Base-by-base conservation (phyloP, 2,888 invertebrate genomes). In the Papilio protenor region DNA sequence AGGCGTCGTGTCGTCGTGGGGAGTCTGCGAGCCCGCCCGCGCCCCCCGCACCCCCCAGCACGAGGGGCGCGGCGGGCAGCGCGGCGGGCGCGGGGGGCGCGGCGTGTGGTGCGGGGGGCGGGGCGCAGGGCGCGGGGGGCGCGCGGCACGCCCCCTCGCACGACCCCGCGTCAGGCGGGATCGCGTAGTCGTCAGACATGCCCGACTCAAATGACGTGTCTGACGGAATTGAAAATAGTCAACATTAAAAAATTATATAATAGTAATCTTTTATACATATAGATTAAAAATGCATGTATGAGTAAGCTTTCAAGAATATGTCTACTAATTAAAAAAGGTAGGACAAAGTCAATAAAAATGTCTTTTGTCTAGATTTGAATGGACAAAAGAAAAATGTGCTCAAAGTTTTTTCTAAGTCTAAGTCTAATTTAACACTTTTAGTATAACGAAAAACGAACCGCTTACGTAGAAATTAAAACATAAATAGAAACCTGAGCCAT, bases 131-230 rank as follows among this genome's bases (percentile, higher is more conserved):
- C 33, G 33, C 33, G 33, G 33, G 33, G 52, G 52, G 52, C 2
- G 88, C 82, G 97, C 96, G 66, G 97, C 97, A 96, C 82, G 97
- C 96, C 55, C 97, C 97, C 89, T 97, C 97, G 88, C 96, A 96
- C 79, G 98, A 98, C 23, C 98, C 95, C 0, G 98, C 98, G 92
- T 99, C 99, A 14, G 99, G 99, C 14, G 99, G 99, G 86, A 99
- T 97, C 79, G 99, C 99, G 92, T 99, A 99, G 95, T 99, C 99
- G 89, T 99, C 98, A 55, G 99, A 98, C 95, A 98, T 97, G 85
- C 98, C 98, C 78, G 98, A 98, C 92, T 98, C 98, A 94, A 98
- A 97, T 79, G 98, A 98, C 82, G 97, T 97, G 92, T 98, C 98
- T 98, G 95, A 1, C 73, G 70, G n/a, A 40, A 70, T 55, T 8